Evolutionary conservation across 1,140 invertebrate species (phyloP), one percentile per base, ranked within the genome.

Genomic region (Drosophila sp.): DNA sequence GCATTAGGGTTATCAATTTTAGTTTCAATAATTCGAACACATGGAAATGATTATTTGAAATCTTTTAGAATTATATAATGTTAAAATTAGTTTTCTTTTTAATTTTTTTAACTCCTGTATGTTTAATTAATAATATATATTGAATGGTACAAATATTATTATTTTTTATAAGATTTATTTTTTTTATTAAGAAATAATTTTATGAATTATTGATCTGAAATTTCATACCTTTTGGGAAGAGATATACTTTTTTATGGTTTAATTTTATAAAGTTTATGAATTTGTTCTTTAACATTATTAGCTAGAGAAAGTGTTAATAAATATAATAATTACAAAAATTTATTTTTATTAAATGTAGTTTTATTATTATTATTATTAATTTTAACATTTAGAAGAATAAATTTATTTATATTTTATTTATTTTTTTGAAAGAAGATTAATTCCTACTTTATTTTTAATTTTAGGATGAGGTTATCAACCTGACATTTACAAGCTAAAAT

Each of bases 351-450:
- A 72, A 86, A 93, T 85, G 76, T 94, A 92, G 76, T 94, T 80
- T 70, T 94, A 80, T 92, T 93, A 86, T 92, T 94, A 91, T 66
- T 93, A 72, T 91, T 93, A 84, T 94, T 93, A 92, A 91, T 93
- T 93, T 90, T 93, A 83, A 93, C 93, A 76, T 94, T 94, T 93
- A 90, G 85, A 66, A 67, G 72, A 33, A 80, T 92, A 82, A 93
- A 93, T 93, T 92, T 94, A 85, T 93, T 95, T 92, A 80, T 92
- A 82, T 95, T 95, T 94, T 95, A 95, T 94, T 92, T 95, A 90
- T 94, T 93, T 93, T 93, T 95, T 95, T 95, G 94, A 95, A 70
- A 81, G 92, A 62, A 94, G 93, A 62, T 92, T 95, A 90, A 93
- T 95, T 92, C 94, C 94, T 71, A 94, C 93, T 69, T 93, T 95